phyloP scores from a whole-genome alignment of 1,140 invertebrate species.

The Temnothorax curvispinosus region DNA sequence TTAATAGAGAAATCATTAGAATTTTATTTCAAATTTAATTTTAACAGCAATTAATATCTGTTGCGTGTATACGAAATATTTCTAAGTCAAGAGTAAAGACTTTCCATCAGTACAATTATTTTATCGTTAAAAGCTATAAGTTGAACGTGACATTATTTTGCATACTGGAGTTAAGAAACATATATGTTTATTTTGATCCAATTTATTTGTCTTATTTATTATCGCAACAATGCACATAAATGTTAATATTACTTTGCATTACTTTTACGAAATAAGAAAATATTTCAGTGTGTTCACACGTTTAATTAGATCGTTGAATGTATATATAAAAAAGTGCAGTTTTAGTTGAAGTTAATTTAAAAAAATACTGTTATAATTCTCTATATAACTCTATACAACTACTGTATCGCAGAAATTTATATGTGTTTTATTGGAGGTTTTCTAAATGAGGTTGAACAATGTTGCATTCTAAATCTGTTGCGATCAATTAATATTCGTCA shows the following conservation, averaged over 20 bases:
- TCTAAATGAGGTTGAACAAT: constrained; percentile 13
- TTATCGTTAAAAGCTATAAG: not conserved
- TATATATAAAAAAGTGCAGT: not conserved
- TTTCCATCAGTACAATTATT: constrained; percentile 1
- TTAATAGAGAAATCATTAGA: constrained; percentile 16
- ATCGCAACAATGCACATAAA: constrained; percentile 14
- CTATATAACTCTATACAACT: not conserved
- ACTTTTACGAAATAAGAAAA: not conserved
- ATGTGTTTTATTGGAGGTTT: constrained; percentile 2
- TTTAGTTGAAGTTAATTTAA: constrained; percentile 42
- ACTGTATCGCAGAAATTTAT: constrained; percentile 17
- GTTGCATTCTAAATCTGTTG: constrained; percentile 23
- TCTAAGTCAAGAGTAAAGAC: not conserved
- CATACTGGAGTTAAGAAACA: not conserved
- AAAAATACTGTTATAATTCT: not conserved
- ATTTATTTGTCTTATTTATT: constrained; percentile 12
- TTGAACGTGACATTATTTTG: constrained; percentile 1
- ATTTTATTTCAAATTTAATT: not conserved
- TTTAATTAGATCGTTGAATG: constrained; percentile 16
- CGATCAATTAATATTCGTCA: not conserved
- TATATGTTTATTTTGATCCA: not conserved
- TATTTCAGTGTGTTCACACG: not conserved
- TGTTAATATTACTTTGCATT: constrained; percentile 4
- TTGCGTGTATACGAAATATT: constrained; percentile 12
- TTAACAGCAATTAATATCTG: not conserved